phyloP scores from a whole-genome alignment of 2,113 vertebrate species.

The Loxodonta africana region DNA sequence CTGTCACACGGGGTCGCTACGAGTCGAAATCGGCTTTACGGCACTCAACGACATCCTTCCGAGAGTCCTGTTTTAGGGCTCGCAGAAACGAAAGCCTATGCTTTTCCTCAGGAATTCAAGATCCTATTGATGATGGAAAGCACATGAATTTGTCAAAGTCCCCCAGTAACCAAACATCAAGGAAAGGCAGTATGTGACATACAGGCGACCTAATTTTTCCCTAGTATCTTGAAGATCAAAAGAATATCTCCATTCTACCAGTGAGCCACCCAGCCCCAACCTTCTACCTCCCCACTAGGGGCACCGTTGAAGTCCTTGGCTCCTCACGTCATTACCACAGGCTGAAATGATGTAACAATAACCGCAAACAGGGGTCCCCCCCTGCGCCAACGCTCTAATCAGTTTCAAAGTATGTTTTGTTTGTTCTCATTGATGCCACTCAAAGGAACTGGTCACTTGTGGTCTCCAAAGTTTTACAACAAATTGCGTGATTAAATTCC shows the following conservation, averaged over 20 bases:
- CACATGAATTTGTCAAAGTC: constrained; percentile 24
- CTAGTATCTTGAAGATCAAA: constrained; percentile 57
- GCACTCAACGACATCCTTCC: not conserved
- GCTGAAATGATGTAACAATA: constrained; percentile 78
- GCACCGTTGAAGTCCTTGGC: constrained; percentile 51
- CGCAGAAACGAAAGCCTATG: not conserved
- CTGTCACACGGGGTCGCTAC: not conserved
- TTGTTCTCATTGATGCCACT: constrained; percentile 80
- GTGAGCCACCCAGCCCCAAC: not conserved
- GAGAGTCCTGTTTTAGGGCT: not conserved
- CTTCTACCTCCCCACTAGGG: not conserved
- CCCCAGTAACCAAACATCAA: constrained; percentile 31
- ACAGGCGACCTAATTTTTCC: not conserved
- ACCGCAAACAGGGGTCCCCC: constrained; percentile 55
- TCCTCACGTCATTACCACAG: constrained; percentile 17
- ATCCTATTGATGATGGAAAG: constrained; percentile 14
- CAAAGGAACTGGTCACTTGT: constrained; percentile 85
- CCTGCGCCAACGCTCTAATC: constrained; percentile 64
- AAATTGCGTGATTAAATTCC: constrained; percentile 89
- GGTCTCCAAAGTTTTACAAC: constrained; percentile 87
- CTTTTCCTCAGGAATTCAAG: not conserved
- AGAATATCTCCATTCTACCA: constrained; percentile 54
- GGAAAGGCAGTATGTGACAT: constrained; percentile 41
- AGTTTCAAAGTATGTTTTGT: constrained; percentile 82
- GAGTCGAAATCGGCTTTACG: not conserved